Conservation (phyloP, 2,113 vertebrate species). For the Ptyas mucosa region DNA sequence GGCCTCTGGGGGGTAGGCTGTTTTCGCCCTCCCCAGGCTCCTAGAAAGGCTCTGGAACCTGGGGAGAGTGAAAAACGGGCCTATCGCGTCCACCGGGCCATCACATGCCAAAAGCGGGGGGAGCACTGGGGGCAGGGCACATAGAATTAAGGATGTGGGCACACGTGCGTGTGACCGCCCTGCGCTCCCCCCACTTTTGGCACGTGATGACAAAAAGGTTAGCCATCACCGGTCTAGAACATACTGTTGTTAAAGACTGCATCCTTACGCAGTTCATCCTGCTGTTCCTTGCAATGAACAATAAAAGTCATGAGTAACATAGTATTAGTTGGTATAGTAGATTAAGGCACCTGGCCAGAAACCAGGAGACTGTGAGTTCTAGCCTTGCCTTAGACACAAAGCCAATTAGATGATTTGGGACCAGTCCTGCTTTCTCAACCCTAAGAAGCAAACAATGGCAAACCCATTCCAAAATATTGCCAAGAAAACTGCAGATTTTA, state of each 20-base stretch:
- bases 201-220: too few relatives aligned
- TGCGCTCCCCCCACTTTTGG: too few relatives aligned
- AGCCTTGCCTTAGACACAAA: not conserved
- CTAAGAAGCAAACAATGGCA: not conserved
- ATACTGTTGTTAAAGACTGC: not conserved
- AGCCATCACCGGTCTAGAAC: too few relatives aligned
- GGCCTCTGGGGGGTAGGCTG: too few relatives aligned
- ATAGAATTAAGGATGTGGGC: too few relatives aligned
- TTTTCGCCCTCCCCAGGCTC: too few relatives aligned
- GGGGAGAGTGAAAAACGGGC: too few relatives aligned
- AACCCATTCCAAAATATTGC: not conserved
- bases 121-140: too few relatives aligned
- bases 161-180: too few relatives aligned
- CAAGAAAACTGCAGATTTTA: not conserved
- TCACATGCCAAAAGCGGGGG: too few relatives aligned
- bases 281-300: not conserved
- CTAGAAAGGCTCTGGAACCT: too few relatives aligned
- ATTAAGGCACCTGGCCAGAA: not conserved
- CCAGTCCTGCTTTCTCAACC: not conserved
- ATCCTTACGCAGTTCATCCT: not conserved
- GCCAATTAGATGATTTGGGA: not conserved
- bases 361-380: not conserved
- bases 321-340: not conserved
- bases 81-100: too few relatives aligned
- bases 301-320: not conserved